A percentile compares a stretch with the other conserved stretches of the same genome.
These are phyloP conservation scores for Lasioglossum malachurum DNA, from an alignment of 2,888 invertebrate genomes.

Conservation along the genomic window DNA sequence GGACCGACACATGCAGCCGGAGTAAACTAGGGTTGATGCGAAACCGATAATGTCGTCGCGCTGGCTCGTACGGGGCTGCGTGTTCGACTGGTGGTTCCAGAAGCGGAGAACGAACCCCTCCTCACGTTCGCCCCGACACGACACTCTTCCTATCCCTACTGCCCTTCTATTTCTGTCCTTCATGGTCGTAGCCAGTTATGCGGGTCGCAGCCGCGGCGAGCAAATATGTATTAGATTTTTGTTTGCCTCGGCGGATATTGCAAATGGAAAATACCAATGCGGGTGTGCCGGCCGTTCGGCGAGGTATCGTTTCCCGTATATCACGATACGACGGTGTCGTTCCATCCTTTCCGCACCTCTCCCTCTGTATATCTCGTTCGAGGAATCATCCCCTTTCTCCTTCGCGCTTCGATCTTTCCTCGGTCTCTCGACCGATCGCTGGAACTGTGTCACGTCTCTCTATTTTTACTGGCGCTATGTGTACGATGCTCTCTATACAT, in stretches of 20 bases:
- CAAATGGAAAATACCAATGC: constrained; percentile 54
- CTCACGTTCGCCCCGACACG: neutral
- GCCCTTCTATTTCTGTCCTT: constrained; percentile 36
- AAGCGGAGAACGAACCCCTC: constrained; percentile 27
- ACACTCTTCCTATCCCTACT: constrained; percentile 13
- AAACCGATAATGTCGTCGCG: constrained; percentile 83
- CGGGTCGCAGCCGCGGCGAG: constrained; percentile 47
- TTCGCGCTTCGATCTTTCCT: constrained; percentile 21
- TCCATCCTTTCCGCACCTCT: neutral
- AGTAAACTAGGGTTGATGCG: constrained; percentile 81
- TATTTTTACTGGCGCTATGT: constrained; percentile 15
- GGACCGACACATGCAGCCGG: constrained; percentile 62
- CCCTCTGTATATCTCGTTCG: neutral
- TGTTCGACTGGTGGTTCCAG: constrained; percentile 54
- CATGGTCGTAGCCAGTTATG: constrained; percentile 52
- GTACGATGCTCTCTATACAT: neutral
- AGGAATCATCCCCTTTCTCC: neutral
- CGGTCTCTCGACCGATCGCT: constrained; percentile 11
- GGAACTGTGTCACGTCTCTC: constrained; percentile 21
- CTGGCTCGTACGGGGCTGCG: constrained; percentile 49
- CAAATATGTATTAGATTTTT: constrained; percentile 75
- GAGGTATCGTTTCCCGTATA: constrained; percentile 42
- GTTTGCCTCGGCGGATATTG: constrained; percentile 64
- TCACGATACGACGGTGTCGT: constrained; percentile 39
- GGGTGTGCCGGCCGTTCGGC: constrained; percentile 24